Evolutionary conservation across 2,113 vertebrate genomes (phyloP).

Genomic region (Silurus asotus): DNA sequence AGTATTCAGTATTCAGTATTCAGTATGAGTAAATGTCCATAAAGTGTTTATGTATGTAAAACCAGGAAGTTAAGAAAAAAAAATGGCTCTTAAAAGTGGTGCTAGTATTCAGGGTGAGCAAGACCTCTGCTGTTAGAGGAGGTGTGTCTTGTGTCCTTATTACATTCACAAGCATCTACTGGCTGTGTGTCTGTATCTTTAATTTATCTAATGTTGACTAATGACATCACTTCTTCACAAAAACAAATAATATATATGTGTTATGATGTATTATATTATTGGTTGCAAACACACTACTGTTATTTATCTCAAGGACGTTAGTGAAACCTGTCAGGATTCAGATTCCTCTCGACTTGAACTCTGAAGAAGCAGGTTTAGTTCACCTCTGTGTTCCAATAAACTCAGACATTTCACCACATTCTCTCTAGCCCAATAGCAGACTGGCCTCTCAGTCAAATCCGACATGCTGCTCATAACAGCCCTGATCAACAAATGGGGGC

Average conservation of each 20-base stretch:
- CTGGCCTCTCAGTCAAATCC: constrained; percentile 34
- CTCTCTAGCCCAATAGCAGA: constrained; percentile 7
- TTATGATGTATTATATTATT: no score
- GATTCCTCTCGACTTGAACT: not conserved
- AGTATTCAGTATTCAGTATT: not conserved
- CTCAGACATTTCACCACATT: not conserved
- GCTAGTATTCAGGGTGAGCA: not conserved
- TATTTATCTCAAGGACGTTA: not conserved
- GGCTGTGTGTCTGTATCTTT: not conserved
- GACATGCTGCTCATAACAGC: constrained; percentile 59
- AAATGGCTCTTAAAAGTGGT: not conserved
- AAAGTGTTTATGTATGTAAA: not conserved
- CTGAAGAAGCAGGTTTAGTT: not conserved
- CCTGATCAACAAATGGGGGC: constrained; percentile 73
- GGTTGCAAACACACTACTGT: not conserved
- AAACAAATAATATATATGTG: not conserved
- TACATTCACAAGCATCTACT: not conserved
- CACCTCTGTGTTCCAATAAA: not conserved
- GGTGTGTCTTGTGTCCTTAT: not conserved
- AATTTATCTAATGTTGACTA: not conserved
- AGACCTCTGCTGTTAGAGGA: not conserved
- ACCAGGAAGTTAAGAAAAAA: not conserved
- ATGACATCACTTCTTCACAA: not conserved
- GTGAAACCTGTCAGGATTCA: not conserved
- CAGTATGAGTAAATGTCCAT: not conserved